Evolutionary conservation across 2,888 invertebrate species (phyloP).

Genomic region (Scotopteryx bipunctaria): DNA sequence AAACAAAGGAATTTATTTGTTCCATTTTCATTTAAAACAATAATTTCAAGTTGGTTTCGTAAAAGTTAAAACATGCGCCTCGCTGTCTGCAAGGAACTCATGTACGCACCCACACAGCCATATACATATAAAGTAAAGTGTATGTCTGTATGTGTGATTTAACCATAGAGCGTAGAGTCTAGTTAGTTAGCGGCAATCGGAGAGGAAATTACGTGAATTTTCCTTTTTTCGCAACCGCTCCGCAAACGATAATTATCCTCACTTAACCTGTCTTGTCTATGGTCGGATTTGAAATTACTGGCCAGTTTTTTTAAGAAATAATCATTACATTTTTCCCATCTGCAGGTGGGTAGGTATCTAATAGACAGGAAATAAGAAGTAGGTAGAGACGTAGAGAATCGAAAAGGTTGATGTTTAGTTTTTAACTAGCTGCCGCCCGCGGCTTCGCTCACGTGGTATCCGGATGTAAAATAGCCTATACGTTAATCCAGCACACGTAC

Average conservation of each 20-base stretch:
- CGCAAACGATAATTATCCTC: slow-evolving; percentile 39
- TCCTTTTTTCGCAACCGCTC: slow-evolving; percentile 52
- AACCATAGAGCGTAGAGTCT: slow-evolving; percentile 34
- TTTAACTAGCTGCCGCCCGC: too few relatives aligned
- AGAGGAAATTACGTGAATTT: slow-evolving; percentile 53
- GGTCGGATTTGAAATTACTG: slow-evolving; percentile 26
- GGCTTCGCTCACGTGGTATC: too few relatives aligned
- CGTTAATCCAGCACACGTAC: too few relatives aligned
- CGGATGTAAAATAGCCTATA: too few relatives aligned
- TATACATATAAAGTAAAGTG: slow-evolving; percentile 15
- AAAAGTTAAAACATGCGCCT: slow-evolving; percentile 46
- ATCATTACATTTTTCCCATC: slow-evolving; percentile 15
- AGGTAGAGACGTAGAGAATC: too few relatives aligned
- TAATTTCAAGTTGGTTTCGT: slow-evolving; percentile 18
- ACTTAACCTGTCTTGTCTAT: slow-evolving; percentile 34
- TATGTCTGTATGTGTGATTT: slow-evolving; percentile 22
- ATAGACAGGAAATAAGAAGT: slow-evolving; percentile 16
- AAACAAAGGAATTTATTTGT: too few relatives aligned
- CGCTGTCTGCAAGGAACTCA: slow-evolving; percentile 50
- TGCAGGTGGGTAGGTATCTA: neutral
- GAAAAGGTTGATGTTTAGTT: too few relatives aligned
- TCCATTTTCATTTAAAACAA: too few relatives aligned
- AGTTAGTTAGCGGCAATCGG: slow-evolving; percentile 26
- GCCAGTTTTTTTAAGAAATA: slow-evolving; percentile 15
- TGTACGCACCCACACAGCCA: slow-evolving; percentile 35